These are phyloP conservation scores for Daboia siamensis DNA, from an alignment of 2,113 vertebrate genomes.

Conservation along the genomic window DNA sequence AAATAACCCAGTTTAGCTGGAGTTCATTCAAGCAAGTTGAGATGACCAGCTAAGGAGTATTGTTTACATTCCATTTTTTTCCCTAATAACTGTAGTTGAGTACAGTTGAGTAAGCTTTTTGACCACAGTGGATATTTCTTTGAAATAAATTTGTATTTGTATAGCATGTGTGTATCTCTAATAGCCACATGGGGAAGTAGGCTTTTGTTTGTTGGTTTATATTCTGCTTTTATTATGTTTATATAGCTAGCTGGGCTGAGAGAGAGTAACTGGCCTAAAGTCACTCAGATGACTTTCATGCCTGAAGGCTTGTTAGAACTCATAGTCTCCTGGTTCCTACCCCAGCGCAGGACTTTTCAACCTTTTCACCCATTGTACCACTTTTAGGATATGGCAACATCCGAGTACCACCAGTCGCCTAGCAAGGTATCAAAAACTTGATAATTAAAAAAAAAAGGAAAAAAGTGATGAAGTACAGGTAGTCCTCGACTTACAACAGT, in stretches of 20 bases:
- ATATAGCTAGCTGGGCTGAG: neutral
- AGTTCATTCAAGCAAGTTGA: slow-evolving; percentile 21
- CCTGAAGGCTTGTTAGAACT: neutral
- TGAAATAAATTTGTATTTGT: neutral
- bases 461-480: no score
- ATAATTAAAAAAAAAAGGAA: no score
- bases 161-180: neutral
- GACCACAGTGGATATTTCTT: neutral
- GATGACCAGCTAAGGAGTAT: neutral
- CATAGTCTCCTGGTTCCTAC: neutral
- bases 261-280: neutral
- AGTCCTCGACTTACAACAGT: no score
- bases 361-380: no score
- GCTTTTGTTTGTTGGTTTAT: neutral
- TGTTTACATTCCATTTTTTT: slow-evolving; percentile 9
- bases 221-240: neutral
- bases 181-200: neutral
- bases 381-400: no score
- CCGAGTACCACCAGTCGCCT: no score
- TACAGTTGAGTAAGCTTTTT: neutral
- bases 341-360: neutral
- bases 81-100: neutral
- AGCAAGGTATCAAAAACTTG: no score
- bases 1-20: slow-evolving; percentile 9
- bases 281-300: neutral